These are phyloP conservation scores for Drosophila rufa DNA, from an alignment of 1,140 invertebrate species.

Conservation along the genomic window DNA sequence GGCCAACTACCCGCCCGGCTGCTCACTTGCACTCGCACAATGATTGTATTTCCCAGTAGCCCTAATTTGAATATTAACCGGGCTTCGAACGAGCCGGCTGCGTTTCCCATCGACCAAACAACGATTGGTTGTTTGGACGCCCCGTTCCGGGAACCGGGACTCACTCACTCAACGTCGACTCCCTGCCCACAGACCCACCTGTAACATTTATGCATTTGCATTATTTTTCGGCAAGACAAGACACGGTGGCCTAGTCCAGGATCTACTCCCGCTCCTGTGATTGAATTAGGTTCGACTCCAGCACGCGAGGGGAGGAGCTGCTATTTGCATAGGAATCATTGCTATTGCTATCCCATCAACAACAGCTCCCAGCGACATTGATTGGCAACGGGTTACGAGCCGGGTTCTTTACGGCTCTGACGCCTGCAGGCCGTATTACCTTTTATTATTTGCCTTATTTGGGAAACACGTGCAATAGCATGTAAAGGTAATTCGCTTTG, in stretches of 20 bases:
- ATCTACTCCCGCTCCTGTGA: conserved; percentile 31
- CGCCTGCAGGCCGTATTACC: conserved; percentile 17
- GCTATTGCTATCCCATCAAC: conserved; percentile 36
- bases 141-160: conserved; percentile 37
- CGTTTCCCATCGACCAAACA: conserved; percentile 73
- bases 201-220: conserved; percentile 62
- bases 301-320: conserved; percentile 38
- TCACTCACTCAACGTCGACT: conserved; percentile 6
- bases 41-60: conserved; percentile 51
- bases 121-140: conserved; percentile 66
- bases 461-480: conserved; percentile 24
- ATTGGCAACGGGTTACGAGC: conserved; percentile 35
- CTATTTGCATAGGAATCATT: conserved; percentile 56
- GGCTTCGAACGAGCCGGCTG: conserved; percentile 58
- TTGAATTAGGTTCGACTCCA: conserved; percentile 44
- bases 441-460: conserved; percentile 42
- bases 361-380: conserved; percentile 48
- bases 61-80: conserved; percentile 76
- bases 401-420: conserved; percentile 30
- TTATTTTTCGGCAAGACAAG: conserved; percentile 51
- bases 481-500: conserved; percentile 28
- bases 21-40: conserved; percentile 59
- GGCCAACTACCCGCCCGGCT: conserved; percentile 42
- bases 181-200: conserved; percentile 37
- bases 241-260: conserved; percentile 47